Percentiles rank a stretch among this genome's conserved stretches.
Evolutionary conservation across 2,888 invertebrate genomes (phyloP).

Genomic region (Orthosia incerta): DNA sequence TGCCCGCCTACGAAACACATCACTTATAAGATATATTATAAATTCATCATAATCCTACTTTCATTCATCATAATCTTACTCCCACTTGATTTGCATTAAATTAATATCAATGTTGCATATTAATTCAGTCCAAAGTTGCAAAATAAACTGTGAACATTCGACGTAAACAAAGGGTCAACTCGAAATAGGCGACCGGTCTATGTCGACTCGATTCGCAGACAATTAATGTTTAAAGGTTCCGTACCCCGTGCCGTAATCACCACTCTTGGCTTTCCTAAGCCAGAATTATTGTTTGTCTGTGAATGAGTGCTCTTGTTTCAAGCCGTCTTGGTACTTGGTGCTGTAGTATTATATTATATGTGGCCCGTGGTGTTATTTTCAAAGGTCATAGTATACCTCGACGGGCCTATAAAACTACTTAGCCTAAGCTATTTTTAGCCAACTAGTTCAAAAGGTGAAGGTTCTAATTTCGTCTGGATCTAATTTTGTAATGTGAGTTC

Average conservation of each 20-base stretch:
- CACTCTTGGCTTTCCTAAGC: neutral
- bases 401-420: neutral
- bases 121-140: neutral
- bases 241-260: neutral
- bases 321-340: no score
- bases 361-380: no score
- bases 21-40: constrained; percentile 5
- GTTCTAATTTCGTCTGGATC: no score
- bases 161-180: neutral
- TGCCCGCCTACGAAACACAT: constrained; percentile 33
- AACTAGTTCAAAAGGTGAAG: no score
- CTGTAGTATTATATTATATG: no score
- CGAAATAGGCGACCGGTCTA: neutral
- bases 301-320: neutral
- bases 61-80: neutral
- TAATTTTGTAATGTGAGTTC: no score
- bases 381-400: neutral
- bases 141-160: neutral
- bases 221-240: neutral
- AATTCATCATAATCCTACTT: neutral
- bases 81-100: neutral
- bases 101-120: neutral
- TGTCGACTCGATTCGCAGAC: neutral
- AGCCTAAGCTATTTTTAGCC: neutral
- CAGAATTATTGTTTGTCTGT: neutral